Base-by-base conservation (phyloP, 2,888 invertebrate species). In the Cheilosia soror region DNA sequence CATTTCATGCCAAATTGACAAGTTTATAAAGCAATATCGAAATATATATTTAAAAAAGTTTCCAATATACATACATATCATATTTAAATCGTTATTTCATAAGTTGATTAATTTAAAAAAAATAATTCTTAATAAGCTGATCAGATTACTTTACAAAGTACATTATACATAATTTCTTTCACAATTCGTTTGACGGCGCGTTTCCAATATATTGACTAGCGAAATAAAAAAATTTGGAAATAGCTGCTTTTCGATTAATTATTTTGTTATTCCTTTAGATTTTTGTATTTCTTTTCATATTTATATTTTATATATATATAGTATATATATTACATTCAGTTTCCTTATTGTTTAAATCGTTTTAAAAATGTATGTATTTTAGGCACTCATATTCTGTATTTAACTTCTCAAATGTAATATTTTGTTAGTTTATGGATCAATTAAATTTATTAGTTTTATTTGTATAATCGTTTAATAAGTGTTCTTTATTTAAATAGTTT, bases 371-470 rank as follows among this genome's bases (percentile, higher is more conserved):
- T 81, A 76, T 85, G 58, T 76, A 65, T 85, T 73, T 84, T 85
- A 85, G 84, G 84, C 84, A 85, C 84, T 85, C 84, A 81, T 65
- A 81, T 85, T 81, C 81, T 85, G 80, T 81, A 76, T 76, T 76
- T 55, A 62, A 72, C 47, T 82, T 37, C 51, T 80, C 65, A 65
- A 80, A 55, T 80, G 31, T 69, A 66, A 51, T 53, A n/a, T 69
- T 76, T 71, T 40, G 63, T 71, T 72, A 65, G 42, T 72, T 71
- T 51, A 72, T 77, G 31, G n/a, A 29, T 57, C 47, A 57, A 33
- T 66, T 58, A 51, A 58, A 47, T 47, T 66, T 40, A 65, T 66
- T 11, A 15, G 15, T 42, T 37, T 37, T 37, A 37, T 37, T 11
- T 11, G 37, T 51, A 68, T 63, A 47, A 44, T 53, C 29, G 44